Base-by-base conservation (phyloP, 2,113 vertebrate species). In the Furnarius figulus region DNA sequence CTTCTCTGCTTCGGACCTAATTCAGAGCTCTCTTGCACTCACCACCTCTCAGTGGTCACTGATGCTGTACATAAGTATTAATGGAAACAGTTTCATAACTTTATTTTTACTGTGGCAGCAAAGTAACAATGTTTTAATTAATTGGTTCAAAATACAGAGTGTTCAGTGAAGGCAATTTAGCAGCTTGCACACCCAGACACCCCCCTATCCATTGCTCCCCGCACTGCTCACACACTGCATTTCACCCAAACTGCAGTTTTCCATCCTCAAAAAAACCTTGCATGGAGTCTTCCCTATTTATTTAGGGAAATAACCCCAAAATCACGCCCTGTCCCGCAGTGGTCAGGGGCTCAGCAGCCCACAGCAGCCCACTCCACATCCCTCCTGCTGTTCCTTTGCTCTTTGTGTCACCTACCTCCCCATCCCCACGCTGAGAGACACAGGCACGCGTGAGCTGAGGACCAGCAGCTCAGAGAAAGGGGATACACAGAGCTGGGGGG, bases 351-450 rank as follows among this genome's bases (percentile, higher is more conserved):
- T 90, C 31, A 37, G 71, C 67, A 40, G 44, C n/a, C 16, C 47
- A 13, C 4, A 0, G 0, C 35, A 15, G 28, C 21, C 0, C 3
- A 2, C 62, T 24, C 24, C 2, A 2, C 30, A 17, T 20, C 30
- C 14, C 20, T 14, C 42, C 39, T n/a, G 19, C 23, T 6, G 22
- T 5, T 1, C 24, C 25, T 12, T 2, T 12, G 68, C 58, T 37
- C 23, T 14, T 10, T 3, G 62, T 4, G 73, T 23, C 61, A 28
- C 78, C 71, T 40, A 11, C 16, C 87, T 68, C 12, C 58, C 74
- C 33, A 2, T 39, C 79, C 85, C 31, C 80, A 2, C 1, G 10
- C 40, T 1, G 46, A 27, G 90, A 1, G 5, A 50, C 67, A 12
- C 42, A 0, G 56, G 24, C 37, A 0, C 3, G 1, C 2, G 25